These are phyloP conservation scores for Alloscopus bannaensis DNA, from an alignment of 2,888 invertebrate species.

Conservation along the genomic window DNA sequence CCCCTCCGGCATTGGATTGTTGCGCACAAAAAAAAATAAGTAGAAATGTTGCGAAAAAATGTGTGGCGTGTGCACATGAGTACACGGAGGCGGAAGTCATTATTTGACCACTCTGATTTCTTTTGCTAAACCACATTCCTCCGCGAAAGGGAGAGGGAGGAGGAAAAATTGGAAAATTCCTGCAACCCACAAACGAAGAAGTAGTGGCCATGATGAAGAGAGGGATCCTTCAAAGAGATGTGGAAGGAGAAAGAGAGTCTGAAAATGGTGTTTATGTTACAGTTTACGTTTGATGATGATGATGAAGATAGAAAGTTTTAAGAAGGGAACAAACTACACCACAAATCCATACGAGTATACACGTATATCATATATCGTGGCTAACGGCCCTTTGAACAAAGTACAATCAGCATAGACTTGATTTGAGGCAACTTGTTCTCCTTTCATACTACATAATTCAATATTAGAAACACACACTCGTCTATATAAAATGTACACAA, in stretches of 20 bases:
- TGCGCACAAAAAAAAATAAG: constrained; percentile 26
- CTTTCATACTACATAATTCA: no score
- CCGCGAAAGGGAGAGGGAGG: not conserved
- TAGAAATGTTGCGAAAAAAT: no score
- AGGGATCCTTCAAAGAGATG: not conserved
- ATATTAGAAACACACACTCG: no score
- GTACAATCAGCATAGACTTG: no score
- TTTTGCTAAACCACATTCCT: constrained; percentile 28
- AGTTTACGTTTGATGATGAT: constrained; percentile 11
- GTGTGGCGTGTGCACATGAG: no score
- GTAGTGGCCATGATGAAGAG: not conserved
- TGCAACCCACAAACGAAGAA: not conserved
- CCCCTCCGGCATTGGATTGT: constrained; percentile 52
- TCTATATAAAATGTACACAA: no score
- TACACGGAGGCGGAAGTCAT: constrained; percentile 45
- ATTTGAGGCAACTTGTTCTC: constrained; percentile 30
- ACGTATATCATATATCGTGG: no score
- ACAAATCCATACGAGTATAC: no score
- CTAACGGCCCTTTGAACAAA: no score
- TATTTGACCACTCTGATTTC: constrained; percentile 55
- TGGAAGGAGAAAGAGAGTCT: not conserved
- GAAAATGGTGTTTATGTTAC: not conserved
- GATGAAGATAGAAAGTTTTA: constrained; percentile 45
- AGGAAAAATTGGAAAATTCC: not conserved
- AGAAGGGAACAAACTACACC: no score